Base-by-base conservation (phyloP, 2,888 invertebrate genomes). In the Himalopsyche tibetana region DNA sequence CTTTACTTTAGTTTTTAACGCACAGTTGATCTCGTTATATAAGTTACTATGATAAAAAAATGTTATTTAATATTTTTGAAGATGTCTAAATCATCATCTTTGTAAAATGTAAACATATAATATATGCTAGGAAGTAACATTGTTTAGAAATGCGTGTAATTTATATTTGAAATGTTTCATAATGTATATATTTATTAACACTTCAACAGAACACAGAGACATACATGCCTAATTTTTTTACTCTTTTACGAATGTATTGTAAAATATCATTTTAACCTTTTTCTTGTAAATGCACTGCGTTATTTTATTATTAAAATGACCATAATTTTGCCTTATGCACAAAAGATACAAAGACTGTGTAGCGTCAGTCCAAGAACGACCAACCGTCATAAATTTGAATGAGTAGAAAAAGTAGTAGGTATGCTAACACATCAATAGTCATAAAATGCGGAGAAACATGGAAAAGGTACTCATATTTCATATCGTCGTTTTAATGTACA, bases 1-100 rank as follows among this genome's bases (percentile, higher is more conserved):
- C 36, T 80, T 51, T 56, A 63, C 11, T 82, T 63, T 55, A 82
- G 19, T 83, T 55, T n/a, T 80, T 80, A 80, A 85, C 63, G 82
- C 86, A 86, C 84, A 85, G 56, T 88, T 88, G 85, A 85, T 88
- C 87, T 88, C 86, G n/a, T 84, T 84, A 69, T 79, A 38, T 84
- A 63, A 84, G 42, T 79, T 84, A 79, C 42, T 84, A 51, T 19
- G 17, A 85, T 69, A 55, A 80, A 79, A 69, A 84, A 84, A 82
- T 82, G 45, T 55, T 83, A 69, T 56, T 40, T 56, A 63, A 38
- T 6, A 83, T 83, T 82, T 55, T 45, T 82, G 28, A 36, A 82
- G 51, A 84, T 84, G 11, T 84, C 63, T 55, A n/a, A 15, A 82
- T 56, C n/a, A 56, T 40, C 51, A 51, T 51, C 51, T 2, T 55